These are phyloP conservation scores for Pteromalus puparum DNA, from an alignment of 1,140 invertebrate species.

Conservation along the genomic window DNA sequence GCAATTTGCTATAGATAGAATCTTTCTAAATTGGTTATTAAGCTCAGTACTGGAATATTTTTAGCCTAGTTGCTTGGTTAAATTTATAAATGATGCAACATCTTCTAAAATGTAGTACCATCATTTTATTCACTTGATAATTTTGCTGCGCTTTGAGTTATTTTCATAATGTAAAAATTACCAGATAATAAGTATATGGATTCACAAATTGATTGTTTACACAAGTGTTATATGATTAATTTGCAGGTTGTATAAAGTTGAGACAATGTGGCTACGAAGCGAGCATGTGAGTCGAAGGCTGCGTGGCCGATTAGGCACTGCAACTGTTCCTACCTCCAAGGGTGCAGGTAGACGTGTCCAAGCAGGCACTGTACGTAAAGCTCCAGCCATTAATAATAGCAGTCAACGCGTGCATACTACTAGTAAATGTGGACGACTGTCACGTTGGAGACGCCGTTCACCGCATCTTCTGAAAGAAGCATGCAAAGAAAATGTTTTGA, in stretches of 20 bases:
- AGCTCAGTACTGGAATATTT: conserved; percentile 50
- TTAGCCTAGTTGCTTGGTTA: conserved; percentile 33
- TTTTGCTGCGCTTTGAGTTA: not conserved
- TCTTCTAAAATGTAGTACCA: not conserved
- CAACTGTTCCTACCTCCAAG: conserved; percentile 60
- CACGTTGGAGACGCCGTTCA: conserved; percentile 70
- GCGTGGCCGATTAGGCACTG: conserved; percentile 67
- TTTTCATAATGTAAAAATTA: not conserved
- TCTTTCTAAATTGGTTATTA: conserved; percentile 50
- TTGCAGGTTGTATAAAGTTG: conserved; percentile 57
- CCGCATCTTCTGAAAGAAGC: conserved; percentile 72
- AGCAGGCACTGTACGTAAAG: conserved; percentile 65
- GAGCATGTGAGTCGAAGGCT: conserved; percentile 72
- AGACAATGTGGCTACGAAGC: conserved; percentile 73
- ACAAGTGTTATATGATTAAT: conserved; percentile 27
- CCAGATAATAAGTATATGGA: too few species aligned
- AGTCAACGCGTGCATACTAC: conserved; percentile 67
- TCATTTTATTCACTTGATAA: conserved; percentile 3
- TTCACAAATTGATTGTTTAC: too few species aligned
- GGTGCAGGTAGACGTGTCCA: conserved; percentile 64
- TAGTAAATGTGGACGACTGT: conserved; percentile 69
- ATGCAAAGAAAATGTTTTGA: conserved; percentile 74
- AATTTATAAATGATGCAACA: conserved; percentile 28
- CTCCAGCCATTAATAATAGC: conserved; percentile 67
- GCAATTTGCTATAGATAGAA: conserved; percentile 48